Base-by-base conservation (phyloP, 2,113 vertebrate genomes). In the Ploceus nigricollis region DNA sequence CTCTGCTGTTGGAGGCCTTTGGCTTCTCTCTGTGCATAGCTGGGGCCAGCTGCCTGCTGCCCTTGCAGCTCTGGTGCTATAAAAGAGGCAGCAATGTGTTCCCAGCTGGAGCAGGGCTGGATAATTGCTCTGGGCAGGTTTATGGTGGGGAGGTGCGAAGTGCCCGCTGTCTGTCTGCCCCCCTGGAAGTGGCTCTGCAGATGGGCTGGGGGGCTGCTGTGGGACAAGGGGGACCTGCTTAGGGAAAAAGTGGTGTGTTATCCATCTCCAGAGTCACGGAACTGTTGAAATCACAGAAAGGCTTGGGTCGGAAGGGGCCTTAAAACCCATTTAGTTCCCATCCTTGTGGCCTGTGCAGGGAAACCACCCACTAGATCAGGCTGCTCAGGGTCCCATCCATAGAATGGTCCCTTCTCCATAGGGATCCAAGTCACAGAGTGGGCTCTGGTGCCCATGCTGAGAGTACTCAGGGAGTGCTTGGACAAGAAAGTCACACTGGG, bases 71-170 rank as follows among this genome's bases (percentile, higher is more conserved):
- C 68, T 75, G 72, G 79, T 68, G 96, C 96, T 77, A 57, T 97
- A 97, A 98, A 98, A 97, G 94, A 97, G 88, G 90, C 78, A 69
- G 96, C 95, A 95, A 37, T 79, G 87, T 93, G 72, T 94, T 93
- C 69, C 66, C 58, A 82, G 96, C 88, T 94, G 97, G 93, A 89
- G 91, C 7, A 15, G 86, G 87, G 90, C 87, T 6, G 82, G 86
- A 57, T 97, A 97, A 98, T 98, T 98, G 97, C 95, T 97, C 92
- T 94, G 95, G 98, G 98, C 98, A 98, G 98, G 96, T 98, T 98
- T 98, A 98, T 96, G 97, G 96, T 89, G 82, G 97, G 96, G 97
- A 98, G 98, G 98, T 98, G 98, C 30, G 96, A 98, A 98, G 93
- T 87, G 93, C 95, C 85, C 37, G 82, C 87, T 96, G 96, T 95